These are phyloP conservation scores for Tor tambroides DNA, from an alignment of 2,113 vertebrate genomes.

Conservation along the genomic window DNA sequence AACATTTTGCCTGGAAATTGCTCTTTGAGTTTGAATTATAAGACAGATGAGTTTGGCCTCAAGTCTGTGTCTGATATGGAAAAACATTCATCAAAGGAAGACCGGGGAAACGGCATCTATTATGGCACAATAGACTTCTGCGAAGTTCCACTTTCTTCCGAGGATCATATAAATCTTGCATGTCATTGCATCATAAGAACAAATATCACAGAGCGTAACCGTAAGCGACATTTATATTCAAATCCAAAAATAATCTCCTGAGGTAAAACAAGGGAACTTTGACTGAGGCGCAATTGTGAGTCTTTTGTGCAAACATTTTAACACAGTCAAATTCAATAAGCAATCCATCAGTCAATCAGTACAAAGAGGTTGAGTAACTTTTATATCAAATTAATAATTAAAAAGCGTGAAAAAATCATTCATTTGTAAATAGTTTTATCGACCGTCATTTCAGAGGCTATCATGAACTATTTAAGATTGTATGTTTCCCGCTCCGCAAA, in stretches of 20 bases:
- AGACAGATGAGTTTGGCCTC: constrained; percentile 38
- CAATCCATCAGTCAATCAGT: background rate
- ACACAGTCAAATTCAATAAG: constrained; percentile 12
- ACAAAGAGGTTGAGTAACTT: background rate
- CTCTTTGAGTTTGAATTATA: background rate
- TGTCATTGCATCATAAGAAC: constrained; percentile 30
- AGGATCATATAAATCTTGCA: constrained; percentile 27
- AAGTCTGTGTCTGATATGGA: constrained; percentile 33
- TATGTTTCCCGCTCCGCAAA: background rate
- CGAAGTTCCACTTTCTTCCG: background rate
- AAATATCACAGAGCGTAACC: background rate
- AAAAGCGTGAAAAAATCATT: constrained; percentile 11
- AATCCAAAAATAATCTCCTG: constrained; percentile 18
- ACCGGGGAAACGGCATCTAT: background rate
- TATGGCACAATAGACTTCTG: constrained; percentile 3
- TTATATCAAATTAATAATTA: constrained; percentile 10
- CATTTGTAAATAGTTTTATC: background rate
- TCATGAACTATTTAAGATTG: background rate
- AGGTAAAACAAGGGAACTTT: background rate
- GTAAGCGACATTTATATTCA: constrained; percentile 28
- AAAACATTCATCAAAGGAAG: constrained; percentile 32
- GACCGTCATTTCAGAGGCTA: background rate
- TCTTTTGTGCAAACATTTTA: background rate
- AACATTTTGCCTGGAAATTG: constrained; percentile 3
- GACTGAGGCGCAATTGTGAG: background rate